Evolutionary conservation across 2,797 vertebrate genomes (phyloP).

Genomic region (Urocyon cinereoargenteus): DNA sequence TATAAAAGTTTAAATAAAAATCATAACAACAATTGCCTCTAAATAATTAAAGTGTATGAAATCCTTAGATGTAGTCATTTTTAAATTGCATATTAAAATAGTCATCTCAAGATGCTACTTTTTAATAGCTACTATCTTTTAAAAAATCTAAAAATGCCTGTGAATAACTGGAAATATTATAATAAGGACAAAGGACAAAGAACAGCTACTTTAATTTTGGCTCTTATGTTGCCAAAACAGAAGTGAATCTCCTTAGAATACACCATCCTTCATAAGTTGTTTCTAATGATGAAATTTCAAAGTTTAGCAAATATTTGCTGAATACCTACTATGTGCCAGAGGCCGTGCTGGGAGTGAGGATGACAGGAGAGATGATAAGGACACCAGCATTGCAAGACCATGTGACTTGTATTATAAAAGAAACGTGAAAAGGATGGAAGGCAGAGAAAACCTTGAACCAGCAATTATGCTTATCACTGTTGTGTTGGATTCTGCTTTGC

Average conservation of each 20-base stretch:
- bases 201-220: conserved; percentile 28
- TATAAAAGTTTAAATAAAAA: conserved; percentile 43
- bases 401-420: neutral
- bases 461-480: neutral
- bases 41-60: conserved; percentile 53
- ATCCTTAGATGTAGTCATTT: neutral
- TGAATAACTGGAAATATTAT: conserved; percentile 16
- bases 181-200: conserved; percentile 37
- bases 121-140: conserved; percentile 15
- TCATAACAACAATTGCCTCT: neutral
- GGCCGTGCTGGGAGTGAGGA: neutral
- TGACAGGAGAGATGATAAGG: neutral
- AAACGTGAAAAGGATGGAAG: neutral
- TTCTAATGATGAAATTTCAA: conserved; percentile 56
- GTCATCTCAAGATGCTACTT: neutral
- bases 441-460: neutral
- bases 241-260: conserved; percentile 40
- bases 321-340: neutral
- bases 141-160: conserved; percentile 23
- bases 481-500: conserved; percentile 50
- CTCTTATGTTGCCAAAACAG: neutral
- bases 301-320: neutral
- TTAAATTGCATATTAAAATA: conserved; percentile 44
- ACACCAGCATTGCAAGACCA: neutral
- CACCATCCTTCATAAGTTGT: neutral